These are phyloP conservation scores for Syrmaticus mikado DNA, from an alignment of 2,113 vertebrate genomes.

Conservation along the genomic window DNA sequence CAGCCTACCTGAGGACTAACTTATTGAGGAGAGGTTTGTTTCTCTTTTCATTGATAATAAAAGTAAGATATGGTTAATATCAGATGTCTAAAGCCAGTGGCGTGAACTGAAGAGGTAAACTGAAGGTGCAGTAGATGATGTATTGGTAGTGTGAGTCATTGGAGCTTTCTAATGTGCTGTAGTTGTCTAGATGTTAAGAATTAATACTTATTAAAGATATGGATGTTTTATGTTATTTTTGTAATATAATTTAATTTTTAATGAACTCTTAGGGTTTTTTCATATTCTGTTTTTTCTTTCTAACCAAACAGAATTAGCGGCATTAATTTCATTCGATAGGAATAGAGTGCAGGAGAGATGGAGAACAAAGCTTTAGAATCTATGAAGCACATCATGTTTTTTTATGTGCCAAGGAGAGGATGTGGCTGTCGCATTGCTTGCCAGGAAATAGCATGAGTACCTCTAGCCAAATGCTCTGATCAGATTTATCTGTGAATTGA, in stretches of 20 bases:
- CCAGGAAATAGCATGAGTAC: neutral
- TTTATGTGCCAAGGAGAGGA: neutral
- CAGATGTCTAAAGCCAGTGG: neutral
- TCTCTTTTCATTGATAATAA: neutral
- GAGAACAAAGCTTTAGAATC: slow-evolving; percentile 3
- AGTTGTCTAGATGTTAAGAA: neutral
- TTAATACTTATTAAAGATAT: neutral
- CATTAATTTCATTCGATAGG: neutral
- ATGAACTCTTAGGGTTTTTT: neutral
- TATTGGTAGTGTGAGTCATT: neutral
- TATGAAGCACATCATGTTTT: neutral
- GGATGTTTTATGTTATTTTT: neutral
- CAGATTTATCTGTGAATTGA: neutral
- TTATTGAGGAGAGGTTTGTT: neutral
- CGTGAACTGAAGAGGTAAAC: neutral
- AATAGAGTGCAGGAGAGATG: neutral
- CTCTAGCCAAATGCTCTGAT: neutral
- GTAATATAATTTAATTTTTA: slow-evolving; percentile 6
- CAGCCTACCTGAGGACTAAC: neutral
- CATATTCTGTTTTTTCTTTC: neutral
- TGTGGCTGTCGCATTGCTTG: neutral
- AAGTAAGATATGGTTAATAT: neutral
- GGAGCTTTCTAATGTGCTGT: neutral
- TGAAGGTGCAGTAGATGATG: neutral
- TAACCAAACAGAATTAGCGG: neutral